Base-by-base conservation (phyloP, 2,888 invertebrate genomes). In the Tiphia femorata region DNA sequence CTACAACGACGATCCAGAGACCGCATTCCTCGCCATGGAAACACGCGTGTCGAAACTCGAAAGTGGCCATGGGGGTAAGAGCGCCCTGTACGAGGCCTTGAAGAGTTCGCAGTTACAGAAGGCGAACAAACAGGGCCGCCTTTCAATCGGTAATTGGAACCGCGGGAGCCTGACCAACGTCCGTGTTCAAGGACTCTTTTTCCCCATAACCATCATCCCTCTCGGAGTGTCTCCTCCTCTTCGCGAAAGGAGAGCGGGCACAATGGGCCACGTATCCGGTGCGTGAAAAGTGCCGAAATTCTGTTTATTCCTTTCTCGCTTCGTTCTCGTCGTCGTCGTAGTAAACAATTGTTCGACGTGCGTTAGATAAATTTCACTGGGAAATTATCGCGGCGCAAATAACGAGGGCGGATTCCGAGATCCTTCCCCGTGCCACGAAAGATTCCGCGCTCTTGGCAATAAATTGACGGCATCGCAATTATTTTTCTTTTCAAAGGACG, bases 111-210 rank as follows among this genome's bases (percentile, higher is more conserved):
- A 63, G 70, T 68, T 71, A 71, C 46, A 64, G 63, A 54, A 64
- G 50, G 57, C 58, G 61, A 62, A 64, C 62, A 62, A 70, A 67
- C 67, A 62, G 66, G 61, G 64, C 61, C 56, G 68, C 63, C 76
- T 73, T 77, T 79, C 72, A 69, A 66, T 67, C 72, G n/a, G 72
- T 81, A 81, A 81, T 81, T 81, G 81, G 81, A 78, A 69, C 75
- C 72, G 63, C 75, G 70, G 76, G 75, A 72, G 75, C 67, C 80
- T 81, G 81, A 81, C 81, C 81, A 81, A 70, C 79, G 80, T 76
- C 79, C 81, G 81, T 81, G 81, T 80, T 81, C 81, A 78, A 81
- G 81, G 72, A 81, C 80, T 77, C 78, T 78, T 80, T 77, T 80
- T 76, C 76, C n/a, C 70, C 71, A 67, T 76, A 76, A 73, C 73